Conservation (phyloP, 1,140 invertebrate species). For the Bradynema listronoti region DNA sequence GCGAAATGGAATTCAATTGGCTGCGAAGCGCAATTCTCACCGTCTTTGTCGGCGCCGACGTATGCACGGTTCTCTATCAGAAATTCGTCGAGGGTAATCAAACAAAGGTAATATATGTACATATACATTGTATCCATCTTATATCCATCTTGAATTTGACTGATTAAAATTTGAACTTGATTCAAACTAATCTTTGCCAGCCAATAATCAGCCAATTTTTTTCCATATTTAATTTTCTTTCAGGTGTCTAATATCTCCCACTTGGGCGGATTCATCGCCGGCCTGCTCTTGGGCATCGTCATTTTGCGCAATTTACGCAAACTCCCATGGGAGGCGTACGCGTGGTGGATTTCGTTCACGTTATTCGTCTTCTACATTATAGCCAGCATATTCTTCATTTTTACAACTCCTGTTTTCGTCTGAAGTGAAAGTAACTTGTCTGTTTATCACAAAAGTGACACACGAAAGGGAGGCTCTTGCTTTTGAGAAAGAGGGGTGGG, state of each 20-base stretch:
- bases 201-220: constrained; percentile 7
- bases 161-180: constrained; percentile 1
- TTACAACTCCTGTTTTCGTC: not conserved
- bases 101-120: constrained; percentile 18
- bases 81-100: constrained; percentile 24
- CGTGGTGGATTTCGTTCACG: constrained; percentile 32
- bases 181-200: not conserved
- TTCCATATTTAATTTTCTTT: constrained; percentile 4
- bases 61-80: constrained; percentile 41
- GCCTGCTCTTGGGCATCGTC: constrained; percentile 36
- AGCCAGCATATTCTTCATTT: constrained; percentile 16
- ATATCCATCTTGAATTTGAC: no score
- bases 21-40: constrained; percentile 71
- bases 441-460: not conserved
- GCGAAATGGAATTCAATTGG: constrained; percentile 70
- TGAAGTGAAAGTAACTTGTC: not conserved
- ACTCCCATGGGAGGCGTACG: constrained; percentile 36
- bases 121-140: no score
- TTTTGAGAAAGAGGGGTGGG: not conserved
- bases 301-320: constrained; percentile 29
- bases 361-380: constrained; percentile 29
- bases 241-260: constrained; percentile 44
- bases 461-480: not conserved
- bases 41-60: constrained; percentile 63
- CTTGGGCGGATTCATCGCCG: constrained; percentile 40